Evolutionary conservation across 2,888 invertebrate species (phyloP).

Genomic region (Pomacea canaliculata): DNA sequence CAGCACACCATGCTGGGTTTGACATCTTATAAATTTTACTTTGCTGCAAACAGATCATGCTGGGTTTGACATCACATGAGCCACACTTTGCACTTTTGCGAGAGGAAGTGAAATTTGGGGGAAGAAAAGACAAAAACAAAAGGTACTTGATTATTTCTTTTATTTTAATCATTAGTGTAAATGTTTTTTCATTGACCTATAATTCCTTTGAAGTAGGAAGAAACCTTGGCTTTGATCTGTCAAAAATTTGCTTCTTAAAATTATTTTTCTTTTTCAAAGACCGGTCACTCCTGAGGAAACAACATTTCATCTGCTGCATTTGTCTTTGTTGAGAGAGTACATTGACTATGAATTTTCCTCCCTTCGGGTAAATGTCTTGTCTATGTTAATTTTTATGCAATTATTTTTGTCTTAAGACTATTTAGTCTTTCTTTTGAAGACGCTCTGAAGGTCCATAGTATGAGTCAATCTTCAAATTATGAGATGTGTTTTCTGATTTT

Average conservation of each 20-base stretch:
- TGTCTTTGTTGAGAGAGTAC: slow-evolving; percentile 92
- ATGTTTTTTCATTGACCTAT: too few species aligned
- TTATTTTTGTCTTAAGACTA: too few species aligned
- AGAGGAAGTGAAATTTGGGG: slow-evolving; percentile 83
- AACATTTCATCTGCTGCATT: slow-evolving; percentile 91
- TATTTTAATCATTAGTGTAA: too few species aligned
- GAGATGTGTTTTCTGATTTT: too few species aligned
- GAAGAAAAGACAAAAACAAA: slow-evolving; percentile 64
- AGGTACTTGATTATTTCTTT: slow-evolving; percentile 36
- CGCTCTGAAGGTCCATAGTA: too few species aligned
- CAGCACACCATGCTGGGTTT: too few species aligned
- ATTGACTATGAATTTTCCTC: slow-evolving; percentile 88
- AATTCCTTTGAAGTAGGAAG: not conserved
- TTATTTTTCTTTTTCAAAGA: slow-evolving; percentile 41
- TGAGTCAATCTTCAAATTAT: too few species aligned
- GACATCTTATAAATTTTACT: too few species aligned
- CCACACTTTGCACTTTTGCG: slow-evolving; percentile 93
- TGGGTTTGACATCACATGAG: slow-evolving; percentile 95
- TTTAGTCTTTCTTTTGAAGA: too few species aligned
- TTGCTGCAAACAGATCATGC: slow-evolving; percentile 78
- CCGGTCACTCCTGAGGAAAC: slow-evolving; percentile 86
- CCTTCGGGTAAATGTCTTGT: slow-evolving; percentile 60
- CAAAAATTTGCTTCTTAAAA: not conserved
- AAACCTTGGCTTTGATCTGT: not conserved
- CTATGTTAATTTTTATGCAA: too few species aligned